Conservation (phyloP, 2,797 vertebrate species). For the Masticophis lateralis region DNA sequence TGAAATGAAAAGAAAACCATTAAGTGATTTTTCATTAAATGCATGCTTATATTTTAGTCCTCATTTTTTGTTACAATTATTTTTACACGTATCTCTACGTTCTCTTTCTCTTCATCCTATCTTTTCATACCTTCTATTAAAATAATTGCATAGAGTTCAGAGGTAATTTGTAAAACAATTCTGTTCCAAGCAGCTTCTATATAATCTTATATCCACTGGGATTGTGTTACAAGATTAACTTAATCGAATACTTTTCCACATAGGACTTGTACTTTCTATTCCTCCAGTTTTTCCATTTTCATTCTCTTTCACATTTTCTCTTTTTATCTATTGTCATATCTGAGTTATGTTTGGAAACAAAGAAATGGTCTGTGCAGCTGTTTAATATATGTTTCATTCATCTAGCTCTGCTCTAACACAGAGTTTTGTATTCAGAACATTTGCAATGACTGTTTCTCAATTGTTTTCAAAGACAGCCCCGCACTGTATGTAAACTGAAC, state of each 20-base stretch:
- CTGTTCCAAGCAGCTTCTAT: background rate
- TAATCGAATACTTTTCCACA: background rate
- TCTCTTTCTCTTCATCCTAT: background rate
- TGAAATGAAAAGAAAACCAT: constrained; percentile 60
- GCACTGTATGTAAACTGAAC: background rate
- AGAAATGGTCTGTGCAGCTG: background rate
- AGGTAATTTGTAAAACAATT: background rate
- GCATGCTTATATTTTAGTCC: background rate
- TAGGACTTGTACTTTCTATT: background rate
- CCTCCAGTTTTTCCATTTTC: background rate
- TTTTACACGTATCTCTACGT: background rate
- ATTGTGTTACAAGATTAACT: background rate
- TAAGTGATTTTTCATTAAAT: background rate
- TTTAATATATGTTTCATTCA: background rate
- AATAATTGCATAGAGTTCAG: background rate
- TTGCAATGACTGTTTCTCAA: background rate
- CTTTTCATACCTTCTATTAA: background rate
- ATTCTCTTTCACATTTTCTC: background rate
- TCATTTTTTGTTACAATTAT: background rate
- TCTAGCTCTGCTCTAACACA: background rate
- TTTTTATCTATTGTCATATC: background rate
- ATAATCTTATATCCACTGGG: background rate
- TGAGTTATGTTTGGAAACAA: background rate
- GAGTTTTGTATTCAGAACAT: background rate
- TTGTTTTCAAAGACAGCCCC: background rate